Evolutionary conservation across 2,797 vertebrate genomes (phyloP).

Genomic region (Sphenodon punctatus): DNA sequence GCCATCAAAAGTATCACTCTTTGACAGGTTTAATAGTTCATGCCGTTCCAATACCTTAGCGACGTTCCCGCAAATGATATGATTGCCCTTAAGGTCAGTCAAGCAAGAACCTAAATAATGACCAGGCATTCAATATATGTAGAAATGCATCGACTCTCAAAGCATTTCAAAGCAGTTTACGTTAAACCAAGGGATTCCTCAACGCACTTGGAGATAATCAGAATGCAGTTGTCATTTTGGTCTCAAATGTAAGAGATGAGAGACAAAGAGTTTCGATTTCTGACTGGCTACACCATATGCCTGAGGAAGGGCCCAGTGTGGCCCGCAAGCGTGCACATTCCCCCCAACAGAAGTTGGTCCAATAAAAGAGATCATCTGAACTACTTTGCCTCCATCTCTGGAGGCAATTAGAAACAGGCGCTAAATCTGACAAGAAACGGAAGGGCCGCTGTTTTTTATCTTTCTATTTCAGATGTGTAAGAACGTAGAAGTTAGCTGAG

Average conservation of each 20-base stretch:
- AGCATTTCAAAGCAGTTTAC: conserved; percentile 14
- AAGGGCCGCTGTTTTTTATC: conserved; percentile 21
- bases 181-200: conserved; percentile 24
- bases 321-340: too few relatives aligned
- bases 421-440: neutral
- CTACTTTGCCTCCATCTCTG: too few relatives aligned
- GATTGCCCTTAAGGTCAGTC: neutral
- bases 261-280: too few relatives aligned
- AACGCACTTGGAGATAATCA: conserved; percentile 12
- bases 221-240: too few relatives aligned
- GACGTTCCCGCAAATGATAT: neutral
- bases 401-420: conserved; percentile 31
- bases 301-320: too few relatives aligned
- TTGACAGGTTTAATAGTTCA: neutral
- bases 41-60: neutral
- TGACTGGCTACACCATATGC: too few relatives aligned
- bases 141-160: neutral
- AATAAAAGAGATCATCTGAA: too few relatives aligned
- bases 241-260: too few relatives aligned
- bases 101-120: neutral
- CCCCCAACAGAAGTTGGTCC: too few relatives aligned
- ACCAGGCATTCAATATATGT: accelerated
- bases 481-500: neutral
- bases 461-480: neutral
- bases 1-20: neutral